phyloP scores from a whole-genome alignment of 2,888 invertebrate genomes.

The Resseliella maxima region DNA sequence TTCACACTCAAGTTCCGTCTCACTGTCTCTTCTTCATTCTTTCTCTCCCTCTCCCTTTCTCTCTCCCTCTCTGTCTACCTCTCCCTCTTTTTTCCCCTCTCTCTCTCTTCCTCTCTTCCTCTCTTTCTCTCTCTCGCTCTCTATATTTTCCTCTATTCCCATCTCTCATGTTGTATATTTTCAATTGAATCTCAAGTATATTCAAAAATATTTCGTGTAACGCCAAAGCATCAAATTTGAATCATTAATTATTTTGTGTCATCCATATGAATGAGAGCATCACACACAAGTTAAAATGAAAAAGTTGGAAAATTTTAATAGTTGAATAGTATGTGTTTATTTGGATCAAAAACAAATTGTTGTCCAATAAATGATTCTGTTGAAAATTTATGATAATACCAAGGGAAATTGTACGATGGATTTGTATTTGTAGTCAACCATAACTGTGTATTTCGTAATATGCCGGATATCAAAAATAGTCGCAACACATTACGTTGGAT shows the following conservation, averaged over 20 bases:
- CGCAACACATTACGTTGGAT: neutral
- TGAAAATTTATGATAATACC: neutral
- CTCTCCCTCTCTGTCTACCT: neutral
- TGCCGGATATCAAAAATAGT: neutral
- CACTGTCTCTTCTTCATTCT: neutral
- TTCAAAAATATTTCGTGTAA: neutral
- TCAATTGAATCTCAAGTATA: too few species aligned
- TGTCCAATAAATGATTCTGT: neutral
- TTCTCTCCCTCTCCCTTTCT: neutral
- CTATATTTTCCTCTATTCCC: too few species aligned
- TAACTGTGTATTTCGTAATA: neutral
- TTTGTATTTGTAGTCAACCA: too few species aligned
- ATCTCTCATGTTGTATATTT: too few species aligned
- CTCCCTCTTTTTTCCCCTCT: too few species aligned
- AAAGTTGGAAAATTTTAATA: neutral
- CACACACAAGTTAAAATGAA: too few species aligned
- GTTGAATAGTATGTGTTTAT: neutral
- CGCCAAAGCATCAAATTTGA: neutral
- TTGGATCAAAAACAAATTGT: neutral
- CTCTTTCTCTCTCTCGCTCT: too few species aligned
- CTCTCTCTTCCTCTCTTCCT: too few species aligned
- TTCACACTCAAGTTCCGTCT: too few species aligned
- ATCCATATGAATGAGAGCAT: neutral
- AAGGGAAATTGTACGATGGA: neutral
- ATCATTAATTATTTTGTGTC: conserved; percentile 28